phyloP scores from a whole-genome alignment of 2,888 invertebrate genomes.

The Embidobia sp. region DNA sequence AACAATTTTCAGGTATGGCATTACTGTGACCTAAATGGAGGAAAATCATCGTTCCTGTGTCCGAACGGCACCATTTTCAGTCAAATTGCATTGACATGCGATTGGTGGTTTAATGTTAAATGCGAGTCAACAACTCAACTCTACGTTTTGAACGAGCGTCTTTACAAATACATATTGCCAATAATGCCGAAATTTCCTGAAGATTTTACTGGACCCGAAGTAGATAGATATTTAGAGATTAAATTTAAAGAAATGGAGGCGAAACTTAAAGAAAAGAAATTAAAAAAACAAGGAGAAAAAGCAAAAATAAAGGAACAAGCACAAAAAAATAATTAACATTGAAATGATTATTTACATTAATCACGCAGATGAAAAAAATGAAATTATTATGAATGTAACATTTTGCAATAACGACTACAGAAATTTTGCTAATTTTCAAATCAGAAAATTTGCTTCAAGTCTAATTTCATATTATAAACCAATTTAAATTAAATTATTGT shows the following conservation, averaged over 20 bases:
- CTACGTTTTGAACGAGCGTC: conserved; percentile 93
- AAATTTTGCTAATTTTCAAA: too few species aligned
- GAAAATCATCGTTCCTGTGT: conserved; percentile 94
- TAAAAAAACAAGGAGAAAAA: conserved; percentile 76
- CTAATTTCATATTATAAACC: too few species aligned
- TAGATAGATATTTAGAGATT: conserved; percentile 91
- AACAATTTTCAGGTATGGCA: conserved; percentile 94
- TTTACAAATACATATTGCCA: conserved; percentile 93
- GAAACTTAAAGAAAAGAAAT: conserved; percentile 87
- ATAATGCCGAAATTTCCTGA: conserved; percentile 94
- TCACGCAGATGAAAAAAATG: background rate
- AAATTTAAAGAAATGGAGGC: conserved; percentile 95
- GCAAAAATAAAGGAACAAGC: conserved; percentile 68
- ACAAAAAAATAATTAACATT: too few species aligned
- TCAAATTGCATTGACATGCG: conserved; percentile 93
- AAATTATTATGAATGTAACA: background rate
- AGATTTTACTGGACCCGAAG: conserved; percentile 93
- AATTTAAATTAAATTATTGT: too few species aligned
- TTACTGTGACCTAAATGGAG: conserved; percentile 94
- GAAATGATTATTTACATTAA: too few species aligned
- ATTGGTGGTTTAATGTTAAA: conserved; percentile 97
- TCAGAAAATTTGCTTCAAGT: too few species aligned
- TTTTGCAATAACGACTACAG: too few species aligned
- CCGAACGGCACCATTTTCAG: conserved; percentile 96
- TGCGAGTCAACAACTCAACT: conserved; percentile 92